Evolutionary conservation across 1,140 invertebrate genomes (phyloP).

Genomic region (Danaus plexippus): DNA sequence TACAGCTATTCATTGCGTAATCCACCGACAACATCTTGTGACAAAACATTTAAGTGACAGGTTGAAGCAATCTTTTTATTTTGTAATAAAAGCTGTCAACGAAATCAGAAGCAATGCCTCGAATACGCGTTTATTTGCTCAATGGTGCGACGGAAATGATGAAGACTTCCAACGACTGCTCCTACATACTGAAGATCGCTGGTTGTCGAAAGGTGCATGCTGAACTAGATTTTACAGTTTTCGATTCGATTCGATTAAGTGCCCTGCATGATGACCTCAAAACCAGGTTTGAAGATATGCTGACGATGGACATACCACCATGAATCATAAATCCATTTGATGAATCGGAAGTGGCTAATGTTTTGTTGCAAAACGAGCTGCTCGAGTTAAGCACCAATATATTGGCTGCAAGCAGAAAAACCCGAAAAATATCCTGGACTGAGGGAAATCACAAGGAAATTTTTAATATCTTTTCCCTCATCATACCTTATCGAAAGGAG

Average conservation of each 20-base stretch:
- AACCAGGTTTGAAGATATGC: slow-evolving; percentile 8
- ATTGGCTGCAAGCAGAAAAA: too few relatives aligned
- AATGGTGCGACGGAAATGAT: too few relatives aligned
- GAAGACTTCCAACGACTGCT: too few relatives aligned
- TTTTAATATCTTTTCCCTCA: slow-evolving; percentile 21
- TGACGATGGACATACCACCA: slow-evolving; percentile 10
- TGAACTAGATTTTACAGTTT: too few relatives aligned
- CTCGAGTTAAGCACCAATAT: slow-evolving; percentile 7
- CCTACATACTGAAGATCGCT: too few relatives aligned
- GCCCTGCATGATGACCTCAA: too few relatives aligned
- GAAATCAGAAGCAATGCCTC: slow-evolving; percentile 7
- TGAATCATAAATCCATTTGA: slow-evolving; percentile 16
- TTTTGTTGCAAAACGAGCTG: slow-evolving; percentile 10
- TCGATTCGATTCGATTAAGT: too few relatives aligned
- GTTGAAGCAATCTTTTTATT: slow-evolving; percentile 17
- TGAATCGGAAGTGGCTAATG: slow-evolving; percentile 14
- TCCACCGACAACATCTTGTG: slow-evolving; percentile 16
- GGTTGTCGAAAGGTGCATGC: too few relatives aligned
- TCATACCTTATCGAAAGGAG: slow-evolving; percentile 16
- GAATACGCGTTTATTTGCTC: too few relatives aligned
- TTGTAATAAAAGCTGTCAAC: slow-evolving; percentile 20
- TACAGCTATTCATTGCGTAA: slow-evolving; percentile 13
- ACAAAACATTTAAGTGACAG: slow-evolving; percentile 11
- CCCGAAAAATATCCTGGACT: too few relatives aligned
- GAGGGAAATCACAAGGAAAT: slow-evolving; percentile 9